Conservation (phyloP, 92 coral and sea anemone genomes). For the Parazoanthus atlanticus region DNA sequence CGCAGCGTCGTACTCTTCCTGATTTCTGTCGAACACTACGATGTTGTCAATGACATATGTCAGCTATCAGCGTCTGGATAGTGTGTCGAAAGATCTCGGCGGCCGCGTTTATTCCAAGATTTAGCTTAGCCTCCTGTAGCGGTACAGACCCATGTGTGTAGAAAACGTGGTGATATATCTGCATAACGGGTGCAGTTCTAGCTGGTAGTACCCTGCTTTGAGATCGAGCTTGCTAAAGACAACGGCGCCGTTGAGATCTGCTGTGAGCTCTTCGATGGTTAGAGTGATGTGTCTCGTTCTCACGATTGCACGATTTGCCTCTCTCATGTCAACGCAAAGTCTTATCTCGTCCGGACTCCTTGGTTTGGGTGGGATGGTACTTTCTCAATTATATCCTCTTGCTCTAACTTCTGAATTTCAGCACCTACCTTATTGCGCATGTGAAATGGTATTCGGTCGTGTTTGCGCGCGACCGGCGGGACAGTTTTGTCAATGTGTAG, state of each 20-base stretch:
- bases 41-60: constrained; percentile 32
- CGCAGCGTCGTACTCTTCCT: constrained; percentile 1
- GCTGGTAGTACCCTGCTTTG: constrained; percentile 15
- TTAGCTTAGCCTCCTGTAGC: not conserved
- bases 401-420: constrained; percentile 36
- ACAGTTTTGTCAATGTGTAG: constrained; percentile 48
- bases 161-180: constrained; percentile 23
- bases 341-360: constrained; percentile 43
- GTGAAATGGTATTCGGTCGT: constrained; percentile 53
- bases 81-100: constrained; percentile 13
- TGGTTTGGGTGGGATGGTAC: constrained; percentile 52
- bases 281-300: constrained; percentile 37
- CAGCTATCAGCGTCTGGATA: constrained; percentile 24
- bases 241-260: constrained; percentile 34
- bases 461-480: constrained; percentile 49
- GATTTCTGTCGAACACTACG: constrained; percentile 14
- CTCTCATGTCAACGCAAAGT: constrained; percentile 54
- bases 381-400: constrained; percentile 38
- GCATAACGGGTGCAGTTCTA: not conserved
- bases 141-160: not conserved
- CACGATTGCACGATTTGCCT: constrained; percentile 46
- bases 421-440: constrained; percentile 39
- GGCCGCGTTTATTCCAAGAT: constrained; percentile 19
- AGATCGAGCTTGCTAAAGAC: constrained; percentile 20
- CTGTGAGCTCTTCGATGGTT: constrained; percentile 22